Conservation (phyloP, 92 coral and sea anemone genomes). For the Isaurus tuberculatus region DNA sequence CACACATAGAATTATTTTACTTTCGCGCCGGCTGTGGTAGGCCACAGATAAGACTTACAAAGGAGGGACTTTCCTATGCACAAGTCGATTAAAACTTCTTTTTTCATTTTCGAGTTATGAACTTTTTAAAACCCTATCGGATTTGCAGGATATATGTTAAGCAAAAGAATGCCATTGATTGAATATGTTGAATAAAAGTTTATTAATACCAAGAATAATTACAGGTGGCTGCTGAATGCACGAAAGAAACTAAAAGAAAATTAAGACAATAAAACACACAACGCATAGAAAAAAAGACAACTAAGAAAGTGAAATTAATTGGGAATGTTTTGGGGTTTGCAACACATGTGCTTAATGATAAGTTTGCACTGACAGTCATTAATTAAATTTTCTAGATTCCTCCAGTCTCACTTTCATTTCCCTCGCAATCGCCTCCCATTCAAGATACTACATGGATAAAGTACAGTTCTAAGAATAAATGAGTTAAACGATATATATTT, state of each 20-base stretch:
- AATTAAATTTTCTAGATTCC: background rate
- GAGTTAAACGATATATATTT: background rate
- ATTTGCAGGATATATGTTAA: background rate
- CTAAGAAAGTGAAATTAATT: slow-evolving; percentile 19
- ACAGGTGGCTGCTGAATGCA: slow-evolving; percentile 4
- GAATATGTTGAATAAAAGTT: background rate
- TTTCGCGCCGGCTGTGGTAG: no score
- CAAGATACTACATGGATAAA: background rate
- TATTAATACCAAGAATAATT: background rate
- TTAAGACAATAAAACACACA: background rate
- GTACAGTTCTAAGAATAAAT: background rate
- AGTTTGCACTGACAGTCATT: background rate
- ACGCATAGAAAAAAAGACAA: background rate
- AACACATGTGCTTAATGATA: slow-evolving; percentile 7
- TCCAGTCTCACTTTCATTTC: background rate
- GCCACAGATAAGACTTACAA: background rate
- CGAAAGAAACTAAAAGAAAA: background rate
- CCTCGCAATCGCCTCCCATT: background rate
- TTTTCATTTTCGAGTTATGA: slow-evolving; percentile 8
- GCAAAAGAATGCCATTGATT: background rate
- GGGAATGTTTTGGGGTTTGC: slow-evolving; percentile 7
- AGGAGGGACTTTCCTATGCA: background rate
- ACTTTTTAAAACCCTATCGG: background rate
- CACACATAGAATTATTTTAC: no score
- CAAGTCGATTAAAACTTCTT: background rate